A percentile compares a stretch with the other conserved stretches of the same genome.
phyloP scores from a whole-genome alignment of 2,113 vertebrate species.

The Probosciger aterrimus region DNA sequence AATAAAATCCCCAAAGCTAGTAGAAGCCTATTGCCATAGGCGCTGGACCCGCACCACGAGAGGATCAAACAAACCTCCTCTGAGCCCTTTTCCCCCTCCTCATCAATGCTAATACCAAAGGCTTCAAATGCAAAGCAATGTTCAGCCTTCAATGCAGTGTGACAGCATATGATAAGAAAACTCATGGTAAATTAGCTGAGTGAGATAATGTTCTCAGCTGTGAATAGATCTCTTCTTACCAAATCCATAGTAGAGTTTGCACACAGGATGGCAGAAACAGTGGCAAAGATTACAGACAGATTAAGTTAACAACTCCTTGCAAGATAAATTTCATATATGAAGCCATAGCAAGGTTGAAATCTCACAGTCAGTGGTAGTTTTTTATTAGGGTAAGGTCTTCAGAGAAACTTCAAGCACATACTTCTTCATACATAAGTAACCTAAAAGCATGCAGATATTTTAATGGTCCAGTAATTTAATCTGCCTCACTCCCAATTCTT shows the following conservation, averaged over 20 bases:
- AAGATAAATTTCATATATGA: neutral
- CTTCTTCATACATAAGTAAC: neutral
- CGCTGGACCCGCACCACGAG: neutral
- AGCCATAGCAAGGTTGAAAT: neutral
- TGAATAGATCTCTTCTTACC: neutral
- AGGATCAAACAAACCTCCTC: neutral
- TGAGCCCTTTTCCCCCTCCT: neutral
- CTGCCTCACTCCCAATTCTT: neutral
- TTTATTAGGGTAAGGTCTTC: neutral
- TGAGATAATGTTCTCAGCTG: neutral
- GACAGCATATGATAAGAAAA: neutral
- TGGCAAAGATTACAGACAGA: neutral
- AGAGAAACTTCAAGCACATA: neutral
- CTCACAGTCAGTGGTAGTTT: neutral
- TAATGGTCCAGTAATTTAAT: neutral
- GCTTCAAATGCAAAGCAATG: accelerated
- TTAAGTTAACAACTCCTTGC: neutral
- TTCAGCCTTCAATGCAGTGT: neutral
- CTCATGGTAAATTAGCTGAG: neutral
- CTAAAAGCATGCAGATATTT: neutral
- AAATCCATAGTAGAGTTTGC: neutral
- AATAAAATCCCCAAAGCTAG: neutral
- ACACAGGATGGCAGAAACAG: neutral
- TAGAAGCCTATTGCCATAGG: neutral
- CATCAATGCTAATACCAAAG: neutral